Base-by-base conservation (phyloP, 2,797 vertebrate species). In the Sebastolobus alascanus region DNA sequence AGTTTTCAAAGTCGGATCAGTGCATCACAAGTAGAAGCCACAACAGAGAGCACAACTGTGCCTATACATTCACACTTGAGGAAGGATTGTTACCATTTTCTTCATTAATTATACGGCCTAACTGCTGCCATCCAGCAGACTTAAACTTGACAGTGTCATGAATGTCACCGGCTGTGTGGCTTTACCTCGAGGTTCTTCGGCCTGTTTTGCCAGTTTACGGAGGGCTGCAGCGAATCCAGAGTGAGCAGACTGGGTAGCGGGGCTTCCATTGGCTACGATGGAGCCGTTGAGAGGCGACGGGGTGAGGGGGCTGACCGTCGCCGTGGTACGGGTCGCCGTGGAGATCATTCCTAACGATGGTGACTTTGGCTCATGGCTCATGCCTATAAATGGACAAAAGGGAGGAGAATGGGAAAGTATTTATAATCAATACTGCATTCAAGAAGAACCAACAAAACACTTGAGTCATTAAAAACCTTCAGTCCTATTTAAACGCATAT, bases 341-440 rank as follows among this genome's bases (percentile, higher is more conserved):
- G 98, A 99, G 94, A 99, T 98, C 98, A 99, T 99, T 97, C 98
- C 98, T 99, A 99, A 95, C 72, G 98, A 99, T 96, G 98, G 98
- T 91, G 98, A 98, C 97, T 99, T 99, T 96, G 98, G 97, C 97
- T 99, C 98, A 99, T 99, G 98, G 98, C 97, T 99, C 98, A 99
- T 99, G 97, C 98, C 98, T 99, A 96, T 63, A 91, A 35, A 92
- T 31, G 65, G 78, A 95, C 81, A 94, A 92, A 88, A 94, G 90
- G 43, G 75, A 79, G 79, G 64, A 91, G 68, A 84, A 79, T 18
- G 59, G 68, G 63, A 80, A 63, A 77, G 54, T 74, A 86, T 90
- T 82, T 83, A 82, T 69, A 74, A 72, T 67, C 22, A 78, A 64
- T 59, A 43, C n/a, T 75, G 68, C 27, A 52, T 58, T 85, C 63